phyloP scores from a whole-genome alignment of 2,113 vertebrate species.

The Manacus vitellinus region DNA sequence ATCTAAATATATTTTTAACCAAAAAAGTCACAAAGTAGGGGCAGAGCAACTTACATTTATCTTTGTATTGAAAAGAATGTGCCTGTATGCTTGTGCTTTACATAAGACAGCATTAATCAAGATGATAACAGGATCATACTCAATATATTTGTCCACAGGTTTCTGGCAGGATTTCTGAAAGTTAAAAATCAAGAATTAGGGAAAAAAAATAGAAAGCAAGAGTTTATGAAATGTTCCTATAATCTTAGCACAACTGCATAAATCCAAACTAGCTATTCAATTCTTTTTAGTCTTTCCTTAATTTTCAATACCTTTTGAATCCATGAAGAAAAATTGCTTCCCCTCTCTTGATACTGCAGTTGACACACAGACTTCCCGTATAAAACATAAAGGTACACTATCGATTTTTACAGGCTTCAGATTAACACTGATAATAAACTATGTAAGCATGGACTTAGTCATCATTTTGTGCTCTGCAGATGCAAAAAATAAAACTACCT shows the following conservation, averaged over 20 bases:
- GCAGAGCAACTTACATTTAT: constrained; percentile 85
- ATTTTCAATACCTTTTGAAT: background rate
- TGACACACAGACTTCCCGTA: background rate
- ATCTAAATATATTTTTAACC: background rate
- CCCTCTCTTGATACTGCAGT: background rate
- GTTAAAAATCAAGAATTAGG: constrained; percentile 40
- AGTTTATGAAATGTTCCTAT: background rate
- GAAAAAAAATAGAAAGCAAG: background rate
- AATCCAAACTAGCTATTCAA: background rate
- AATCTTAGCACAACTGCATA: background rate
- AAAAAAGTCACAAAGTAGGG: background rate
- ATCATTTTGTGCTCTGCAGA: background rate
- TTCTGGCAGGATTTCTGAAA: constrained; percentile 92
- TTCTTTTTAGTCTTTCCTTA: background rate
- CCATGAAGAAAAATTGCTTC: background rate
- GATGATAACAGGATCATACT: constrained; percentile 98
- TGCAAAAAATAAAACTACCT: background rate
- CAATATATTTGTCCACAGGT: constrained; percentile 97
- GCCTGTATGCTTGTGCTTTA: constrained; percentile 94
- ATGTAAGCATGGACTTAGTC: background rate
- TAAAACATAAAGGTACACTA: background rate
- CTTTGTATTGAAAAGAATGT: constrained; percentile 94
- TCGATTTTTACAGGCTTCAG: background rate
- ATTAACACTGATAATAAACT: background rate
- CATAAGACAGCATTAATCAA: constrained; percentile 95